phyloP scores from a whole-genome alignment of 2,888 invertebrate species.

The Sialis fuliginosa region DNA sequence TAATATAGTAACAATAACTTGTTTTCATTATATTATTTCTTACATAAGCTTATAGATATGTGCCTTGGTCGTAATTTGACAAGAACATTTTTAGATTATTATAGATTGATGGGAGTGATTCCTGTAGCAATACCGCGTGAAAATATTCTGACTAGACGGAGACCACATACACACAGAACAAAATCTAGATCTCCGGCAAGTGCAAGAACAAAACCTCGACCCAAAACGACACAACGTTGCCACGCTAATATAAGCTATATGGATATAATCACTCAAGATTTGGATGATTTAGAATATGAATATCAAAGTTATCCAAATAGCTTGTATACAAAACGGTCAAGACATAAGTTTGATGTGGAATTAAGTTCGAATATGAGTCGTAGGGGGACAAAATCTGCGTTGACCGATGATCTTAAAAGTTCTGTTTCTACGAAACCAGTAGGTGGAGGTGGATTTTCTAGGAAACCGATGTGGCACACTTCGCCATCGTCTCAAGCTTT shows the following conservation, averaged over 20 bases:
- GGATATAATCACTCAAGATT: slow-evolving; percentile 21
- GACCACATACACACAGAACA: slow-evolving; percentile 16
- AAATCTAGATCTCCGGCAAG: slow-evolving; percentile 20
- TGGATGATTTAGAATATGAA: neutral
- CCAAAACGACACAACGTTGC: slow-evolving; percentile 27
- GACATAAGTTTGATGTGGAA: neutral
- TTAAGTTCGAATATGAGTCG: neutral
- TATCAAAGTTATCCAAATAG: slow-evolving; percentile 1
- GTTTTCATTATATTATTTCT: slow-evolving; percentile 9
- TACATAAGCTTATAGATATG: slow-evolving; percentile 39
- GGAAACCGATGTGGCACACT: slow-evolving; percentile 7
- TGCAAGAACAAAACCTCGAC: slow-evolving; percentile 24
- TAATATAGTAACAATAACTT: slow-evolving; percentile 2
- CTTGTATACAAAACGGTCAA: slow-evolving; percentile 1
- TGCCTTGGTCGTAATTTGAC: slow-evolving; percentile 61
- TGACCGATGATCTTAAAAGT: neutral
- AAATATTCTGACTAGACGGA: slow-evolving; percentile 18
- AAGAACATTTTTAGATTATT: slow-evolving; percentile 63
- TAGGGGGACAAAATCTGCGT: neutral
- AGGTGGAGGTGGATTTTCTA: slow-evolving; percentile 8
- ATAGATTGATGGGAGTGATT: slow-evolving; percentile 53
- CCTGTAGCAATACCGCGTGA: slow-evolving; percentile 28
- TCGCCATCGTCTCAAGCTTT: slow-evolving; percentile 18
- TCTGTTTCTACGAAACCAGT: slow-evolving; percentile 5
- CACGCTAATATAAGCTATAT: slow-evolving; percentile 33